Percentiles rank a stretch among this genome's conserved stretches.
Conservation (phyloP, 2,888 invertebrate genomes). For the Lysandra bellargus region DNA sequence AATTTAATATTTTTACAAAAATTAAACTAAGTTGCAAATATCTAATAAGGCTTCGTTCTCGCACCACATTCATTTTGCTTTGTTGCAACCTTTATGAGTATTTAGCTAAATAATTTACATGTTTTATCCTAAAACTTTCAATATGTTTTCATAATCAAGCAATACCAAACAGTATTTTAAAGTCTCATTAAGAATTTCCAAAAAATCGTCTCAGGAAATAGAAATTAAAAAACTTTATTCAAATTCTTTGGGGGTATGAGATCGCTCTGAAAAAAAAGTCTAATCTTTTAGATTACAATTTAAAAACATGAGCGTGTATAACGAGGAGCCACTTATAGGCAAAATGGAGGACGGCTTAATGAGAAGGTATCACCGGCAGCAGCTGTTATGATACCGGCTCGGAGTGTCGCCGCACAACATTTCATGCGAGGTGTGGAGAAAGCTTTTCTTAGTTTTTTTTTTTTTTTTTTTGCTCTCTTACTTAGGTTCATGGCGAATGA, state of each 20-base stretch:
- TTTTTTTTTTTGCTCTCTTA: background rate
- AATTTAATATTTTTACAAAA: too few species aligned
- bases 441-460: slow-evolving; percentile 43
- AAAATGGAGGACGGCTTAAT: slow-evolving; percentile 72
- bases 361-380: slow-evolving; percentile 76
- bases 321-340: slow-evolving; percentile 47
- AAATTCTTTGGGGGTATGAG: slow-evolving; percentile 3
- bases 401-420: slow-evolving; percentile 70
- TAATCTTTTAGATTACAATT: slow-evolving; percentile 71
- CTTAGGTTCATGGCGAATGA: too few species aligned
- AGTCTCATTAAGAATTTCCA: slow-evolving; percentile 14
- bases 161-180: slow-evolving; percentile 1
- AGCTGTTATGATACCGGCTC: slow-evolving; percentile 78
- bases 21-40: too few species aligned
- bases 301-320: slow-evolving; percentile 72
- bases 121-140: background rate
- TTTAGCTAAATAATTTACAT: background rate
- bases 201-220: background rate
- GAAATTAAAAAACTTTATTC: slow-evolving; percentile 14
- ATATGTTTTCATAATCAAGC: background rate
- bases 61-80: background rate
- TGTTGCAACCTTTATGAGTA: background rate
- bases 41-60: background rate
- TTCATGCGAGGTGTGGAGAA: slow-evolving; percentile 55
- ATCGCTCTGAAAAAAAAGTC: slow-evolving; percentile 1